phyloP scores from a whole-genome alignment of 2,113 vertebrate genomes.

The Hippocampus guttulatus region DNA sequence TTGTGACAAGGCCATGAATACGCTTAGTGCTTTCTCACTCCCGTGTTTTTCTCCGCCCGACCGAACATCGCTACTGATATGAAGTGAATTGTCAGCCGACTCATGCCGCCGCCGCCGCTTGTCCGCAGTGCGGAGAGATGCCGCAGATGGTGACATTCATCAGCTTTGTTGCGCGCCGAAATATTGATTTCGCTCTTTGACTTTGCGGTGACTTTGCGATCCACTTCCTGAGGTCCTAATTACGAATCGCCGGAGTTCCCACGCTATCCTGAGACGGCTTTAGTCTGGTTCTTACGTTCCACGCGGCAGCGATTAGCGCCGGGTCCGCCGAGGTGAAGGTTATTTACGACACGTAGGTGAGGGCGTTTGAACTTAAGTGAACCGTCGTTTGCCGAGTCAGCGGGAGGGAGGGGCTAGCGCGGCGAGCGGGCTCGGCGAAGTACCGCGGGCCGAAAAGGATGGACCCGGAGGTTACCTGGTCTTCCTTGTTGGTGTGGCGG shows the following conservation, averaged over 20 bases:
- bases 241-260: slow-evolving; percentile 49
- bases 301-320: slow-evolving; percentile 44
- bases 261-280: slow-evolving; percentile 43
- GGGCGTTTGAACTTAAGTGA: slow-evolving; percentile 62
- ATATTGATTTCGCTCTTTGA: not conserved
- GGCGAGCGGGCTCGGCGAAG: slow-evolving; percentile 39
- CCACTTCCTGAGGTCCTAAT: slow-evolving; percentile 34
- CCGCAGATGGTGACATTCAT: not conserved
- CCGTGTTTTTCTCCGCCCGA: slow-evolving; percentile 50
- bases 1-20: slow-evolving; percentile 68
- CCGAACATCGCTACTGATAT: slow-evolving; percentile 58
- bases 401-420: slow-evolving; percentile 50
- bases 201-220: not conserved
- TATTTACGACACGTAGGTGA: slow-evolving; percentile 64
- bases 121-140: not conserved
- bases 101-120: not conserved
- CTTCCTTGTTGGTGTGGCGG: slow-evolving; percentile 83
- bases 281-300: slow-evolving; percentile 49
- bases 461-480: slow-evolving; percentile 75
- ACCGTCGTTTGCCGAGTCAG: slow-evolving; percentile 55
- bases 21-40: slow-evolving; percentile 55
- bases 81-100: slow-evolving; percentile 43
- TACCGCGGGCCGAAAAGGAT: slow-evolving; percentile 25
- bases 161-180: not conserved
- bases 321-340: slow-evolving; percentile 39